Evolutionary conservation across 1,140 invertebrate genomes (phyloP), one percentile per base, ranked within the genome.

Genomic region (Melanaphis sacchari): DNA sequence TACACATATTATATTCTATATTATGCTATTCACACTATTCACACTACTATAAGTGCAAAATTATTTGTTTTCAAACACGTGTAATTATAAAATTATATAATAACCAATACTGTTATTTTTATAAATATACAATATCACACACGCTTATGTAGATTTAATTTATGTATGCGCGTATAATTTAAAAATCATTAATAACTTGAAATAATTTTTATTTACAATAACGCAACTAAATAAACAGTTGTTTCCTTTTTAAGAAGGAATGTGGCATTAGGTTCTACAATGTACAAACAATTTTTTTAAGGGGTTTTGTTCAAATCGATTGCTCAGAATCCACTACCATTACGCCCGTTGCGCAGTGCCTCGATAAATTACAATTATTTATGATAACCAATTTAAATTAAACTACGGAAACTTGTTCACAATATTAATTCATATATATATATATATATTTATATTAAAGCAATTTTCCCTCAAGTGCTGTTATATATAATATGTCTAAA

Each of bases 81-180:
- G 31, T 66, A n/a, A n/a, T 66, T 66, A 66, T 66, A 43, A 66
- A n/a, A n/a, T 66, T 66, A 66, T 66, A 43, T 31, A n/a, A 18
- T n/a, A 76, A 36, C n/a, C 31, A 76, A 76, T n/a, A n/a, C 59
- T 66, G 31, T 66, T 66, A 31, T 4, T 66, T 66, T 31, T 66
- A 66, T 66, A n/a, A 66, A 31, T 66, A 66, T 66, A 66, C 3
- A 66, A n/a, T 76, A 76, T n/a, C 59, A 49, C 59, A 76, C 59
- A 76, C n/a, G 31, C 59, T 76, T 76, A 76, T 76, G 59, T n/a
- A 76, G 31, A 76, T n/a, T 76, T 76, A 76, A 76, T 76, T 76
- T 76, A 76, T 76, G 59, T 76, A 76, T 36, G 31, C 15, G 31
- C 36, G 59, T n/a, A 18, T 7, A n/a, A 66, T 26, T 66, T 66